Evolutionary conservation across 2,113 vertebrate species (phyloP), one percentile per base, ranked within the genome.

Genomic region (Crotalus horridus): DNA sequence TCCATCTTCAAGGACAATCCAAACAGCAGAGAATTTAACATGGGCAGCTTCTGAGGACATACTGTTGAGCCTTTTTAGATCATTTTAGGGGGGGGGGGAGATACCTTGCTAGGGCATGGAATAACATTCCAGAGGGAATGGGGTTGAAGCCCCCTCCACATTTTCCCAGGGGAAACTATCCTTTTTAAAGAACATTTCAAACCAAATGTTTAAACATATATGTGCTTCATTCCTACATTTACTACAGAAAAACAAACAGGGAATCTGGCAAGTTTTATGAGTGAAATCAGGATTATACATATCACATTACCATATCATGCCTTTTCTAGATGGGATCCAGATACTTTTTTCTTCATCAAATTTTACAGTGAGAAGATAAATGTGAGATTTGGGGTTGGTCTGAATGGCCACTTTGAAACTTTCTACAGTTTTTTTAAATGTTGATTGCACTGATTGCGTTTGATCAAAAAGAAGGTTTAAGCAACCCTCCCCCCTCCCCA

Each of bases 61-160:
- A 20, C 69, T 6, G 33, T 74, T 74, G n/a, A 74, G n/a, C 64
- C 2, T 74, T 74, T n/a, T 74, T 74, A 74, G 5, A 33, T 74
- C n/a, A 74, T 13, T 33, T 74, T 74, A 17, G 1, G 64, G 6
- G 3, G 3, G 0, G 0, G 0, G 6, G 6, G 6, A 6, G 15
- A 39, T 74, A 6, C n/a, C 6, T 39, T 33, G 64, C 7, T 33
- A 74, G 64, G 69, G 13, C 2, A 74, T 39, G 69, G n/a, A 74
- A 74, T 74, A 74, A 74, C 13, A 74, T 74, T 74, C n/a, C 69
- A 74, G 69, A 33, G 69, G 15, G 39, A 39, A 74, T 74, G n/a
- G n/a, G n/a, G 33, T 39, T 33, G 17, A 15, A 74, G 15, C 13
- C 69, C 29, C 69, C 69, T 74, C 69, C 69, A 74, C n/a, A 74